phyloP scores from a whole-genome alignment of 2,888 invertebrate genomes.

The Drosophila borealis region DNA sequence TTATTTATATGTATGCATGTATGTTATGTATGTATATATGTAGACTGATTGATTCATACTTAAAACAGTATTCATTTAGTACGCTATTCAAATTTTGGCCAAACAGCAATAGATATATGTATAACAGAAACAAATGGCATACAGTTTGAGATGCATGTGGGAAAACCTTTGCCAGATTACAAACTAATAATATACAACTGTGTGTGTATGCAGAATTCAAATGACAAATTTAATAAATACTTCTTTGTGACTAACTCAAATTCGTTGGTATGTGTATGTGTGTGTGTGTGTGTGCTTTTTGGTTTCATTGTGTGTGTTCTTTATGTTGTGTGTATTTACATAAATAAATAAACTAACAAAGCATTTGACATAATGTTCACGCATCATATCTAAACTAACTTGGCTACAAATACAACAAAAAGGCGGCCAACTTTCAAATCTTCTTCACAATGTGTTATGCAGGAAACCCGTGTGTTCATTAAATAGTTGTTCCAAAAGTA shows the following conservation, averaged over 20 bases:
- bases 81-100: constrained; percentile 61
- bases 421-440: constrained; percentile 39
- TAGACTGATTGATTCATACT: constrained; percentile 61
- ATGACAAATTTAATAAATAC: constrained; percentile 58
- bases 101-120: constrained; percentile 29
- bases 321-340: constrained; percentile 56
- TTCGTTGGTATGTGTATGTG: constrained; percentile 55
- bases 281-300: constrained; percentile 27
- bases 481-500: constrained; percentile 30
- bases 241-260: constrained; percentile 63
- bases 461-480: constrained; percentile 57
- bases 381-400: constrained; percentile 42
- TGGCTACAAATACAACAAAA: constrained; percentile 51
- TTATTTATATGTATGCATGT: constrained; percentile 14
- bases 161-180: constrained; percentile 23
- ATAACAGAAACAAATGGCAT: constrained; percentile 62
- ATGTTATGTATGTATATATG: constrained; percentile 33
- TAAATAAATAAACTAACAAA: constrained; percentile 76
- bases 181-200: constrained; percentile 42
- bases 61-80: constrained; percentile 71
- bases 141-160: constrained; percentile 45
- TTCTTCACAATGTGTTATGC: constrained; percentile 39
- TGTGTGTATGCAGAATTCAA: constrained; percentile 35
- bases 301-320: constrained; percentile 23
- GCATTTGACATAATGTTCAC: constrained; percentile 39